Base-by-base conservation (phyloP, 2,888 invertebrate species). In the Epinotia demarniana region DNA sequence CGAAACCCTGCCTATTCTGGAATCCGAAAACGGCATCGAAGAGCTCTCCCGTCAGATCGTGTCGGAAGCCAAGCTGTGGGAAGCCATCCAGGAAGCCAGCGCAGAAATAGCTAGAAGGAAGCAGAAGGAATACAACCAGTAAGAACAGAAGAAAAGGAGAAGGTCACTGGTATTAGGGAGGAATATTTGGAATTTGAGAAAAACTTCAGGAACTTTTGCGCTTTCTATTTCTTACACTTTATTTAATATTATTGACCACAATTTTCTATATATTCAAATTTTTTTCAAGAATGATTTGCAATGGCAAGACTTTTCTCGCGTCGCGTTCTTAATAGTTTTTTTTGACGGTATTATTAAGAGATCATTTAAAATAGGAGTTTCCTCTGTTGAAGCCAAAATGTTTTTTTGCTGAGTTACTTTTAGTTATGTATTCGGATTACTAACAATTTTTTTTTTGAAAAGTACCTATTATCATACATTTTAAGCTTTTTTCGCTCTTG, bases 1-100 rank as follows among this genome's bases (percentile, higher is more conserved):
- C 16, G 96, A 97, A 77, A 93, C 96, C 0, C 90, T 95, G 71
- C 95, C 96, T 43, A 90, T 97, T 33, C 88, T 97, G 79, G 97
- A 97, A 82, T 96, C 96, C 66, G 96, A 96, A 18, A 95, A 96
- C 82, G 96, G 96, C 0, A 96, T 96, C 9, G 96, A 97, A 82
- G 97, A 97, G 81, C 94, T 97, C 0, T 96, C 96, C 79, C 95
- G 97, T 79, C 97, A 97, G 87, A 97, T 97, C 19, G 94, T 97
- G 86, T 96, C 97, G 0, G 97, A 97, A 90, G 97, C 97, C 0
- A 96, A 96, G 80, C 92, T 96, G 23, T 97, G 96, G 95, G 97
- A 97, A 83, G 97, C 97, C 3, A 96, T 97, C 19, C 97, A 97
- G 83, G 97, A 97, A 82, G 97, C 97, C 0, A 96, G 96, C 85